Conservation (phyloP, 1,140 invertebrate species). For the Laupala kohalensis region DNA sequence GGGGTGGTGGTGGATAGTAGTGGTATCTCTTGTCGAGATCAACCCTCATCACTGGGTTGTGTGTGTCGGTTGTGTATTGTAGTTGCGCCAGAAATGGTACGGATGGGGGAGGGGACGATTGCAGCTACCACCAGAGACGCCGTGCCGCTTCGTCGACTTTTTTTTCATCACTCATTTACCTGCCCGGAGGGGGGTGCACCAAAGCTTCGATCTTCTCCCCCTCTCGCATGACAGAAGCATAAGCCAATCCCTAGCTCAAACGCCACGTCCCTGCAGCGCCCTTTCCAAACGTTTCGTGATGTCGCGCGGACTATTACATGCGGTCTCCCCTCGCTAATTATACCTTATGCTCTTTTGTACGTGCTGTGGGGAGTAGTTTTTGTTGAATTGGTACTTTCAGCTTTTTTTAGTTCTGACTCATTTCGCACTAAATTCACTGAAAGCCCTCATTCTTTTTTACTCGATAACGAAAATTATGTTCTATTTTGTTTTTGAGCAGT, state of each 20-base stretch:
- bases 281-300: neutral
- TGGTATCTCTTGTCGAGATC: too few relatives aligned
- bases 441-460: too few relatives aligned
- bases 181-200: neutral
- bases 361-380: neutral
- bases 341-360: neutral
- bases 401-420: neutral
- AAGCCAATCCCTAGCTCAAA: neutral
- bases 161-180: constrained; percentile 8
- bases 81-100: neutral
- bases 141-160: constrained; percentile 4
- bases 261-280: neutral
- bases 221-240: neutral
- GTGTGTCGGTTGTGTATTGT: too few relatives aligned
- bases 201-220: neutral
- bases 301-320: neutral
- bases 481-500: too few relatives aligned
- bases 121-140: too few relatives aligned
- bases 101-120: neutral
- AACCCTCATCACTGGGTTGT: too few relatives aligned
- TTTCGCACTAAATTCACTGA: too few relatives aligned
- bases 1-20: too few relatives aligned
- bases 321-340: neutral
- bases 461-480: too few relatives aligned
- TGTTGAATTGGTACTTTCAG: neutral